These are phyloP conservation scores for Aphelinus certus DNA, from an alignment of 1,140 invertebrate species.

Conservation along the genomic window DNA sequence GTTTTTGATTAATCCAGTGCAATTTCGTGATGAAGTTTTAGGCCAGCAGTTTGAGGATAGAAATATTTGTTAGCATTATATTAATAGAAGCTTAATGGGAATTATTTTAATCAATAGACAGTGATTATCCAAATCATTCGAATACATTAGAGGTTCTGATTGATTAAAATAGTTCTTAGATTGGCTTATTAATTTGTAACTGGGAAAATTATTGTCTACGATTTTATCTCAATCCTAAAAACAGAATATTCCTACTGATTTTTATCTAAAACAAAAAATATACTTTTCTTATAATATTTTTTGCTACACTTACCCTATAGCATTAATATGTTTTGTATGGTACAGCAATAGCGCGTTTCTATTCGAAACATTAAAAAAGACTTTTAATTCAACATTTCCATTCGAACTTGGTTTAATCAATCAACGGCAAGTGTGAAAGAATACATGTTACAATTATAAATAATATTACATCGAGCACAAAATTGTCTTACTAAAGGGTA, in stretches of 20 bases:
- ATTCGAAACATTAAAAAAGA: slow-evolving; percentile 41
- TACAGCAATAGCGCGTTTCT: slow-evolving; percentile 41
- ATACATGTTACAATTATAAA: too few relatives aligned
- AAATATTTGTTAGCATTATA: background rate
- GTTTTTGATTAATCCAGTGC: slow-evolving; percentile 10
- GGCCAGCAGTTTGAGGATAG: background rate
- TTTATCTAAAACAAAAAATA: slow-evolving; percentile 23
- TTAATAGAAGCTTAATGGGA: background rate
- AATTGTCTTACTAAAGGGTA: too few relatives aligned
- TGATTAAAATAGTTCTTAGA: too few relatives aligned
- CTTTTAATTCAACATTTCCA: slow-evolving; percentile 38
- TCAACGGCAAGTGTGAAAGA: background rate
- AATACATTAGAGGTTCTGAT: too few relatives aligned
- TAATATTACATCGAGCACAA: too few relatives aligned
- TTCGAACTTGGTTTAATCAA: slow-evolving; percentile 9
- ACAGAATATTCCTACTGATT: slow-evolving; percentile 25
- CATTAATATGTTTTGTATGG: slow-evolving; percentile 43
- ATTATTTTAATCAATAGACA: background rate
- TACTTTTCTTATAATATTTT: slow-evolving; percentile 6
- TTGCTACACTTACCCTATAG: slow-evolving; percentile 48
- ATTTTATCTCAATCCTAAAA: slow-evolving; percentile 7
- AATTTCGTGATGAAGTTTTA: slow-evolving; percentile 8
- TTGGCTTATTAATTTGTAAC: background rate
- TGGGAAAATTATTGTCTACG: slow-evolving; percentile 6
- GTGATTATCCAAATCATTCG: too few relatives aligned